A percentile compares a stretch with the other conserved stretches of the same genome.
These are phyloP conservation scores for Peromyscus aztecus DNA, from an alignment of 2,797 vertebrate species.

Conservation along the genomic window DNA sequence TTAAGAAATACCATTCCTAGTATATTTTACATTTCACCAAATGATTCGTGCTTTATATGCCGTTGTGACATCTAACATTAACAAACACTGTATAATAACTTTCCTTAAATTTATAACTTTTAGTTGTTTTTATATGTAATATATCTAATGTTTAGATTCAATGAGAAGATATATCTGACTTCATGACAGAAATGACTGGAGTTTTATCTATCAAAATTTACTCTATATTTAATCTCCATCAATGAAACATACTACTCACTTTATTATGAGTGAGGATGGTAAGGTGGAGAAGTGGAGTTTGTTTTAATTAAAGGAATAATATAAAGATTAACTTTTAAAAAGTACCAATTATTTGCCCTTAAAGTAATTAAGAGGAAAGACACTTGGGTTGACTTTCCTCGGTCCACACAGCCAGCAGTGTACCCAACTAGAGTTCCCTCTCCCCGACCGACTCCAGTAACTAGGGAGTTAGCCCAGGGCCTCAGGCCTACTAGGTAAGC, in stretches of 20 bases:
- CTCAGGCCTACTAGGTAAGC: background rate
- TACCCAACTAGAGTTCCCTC: background rate
- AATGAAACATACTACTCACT: background rate
- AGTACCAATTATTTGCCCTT: conserved; percentile 33
- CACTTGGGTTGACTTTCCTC: background rate
- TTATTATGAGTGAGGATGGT: background rate
- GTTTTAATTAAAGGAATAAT: background rate
- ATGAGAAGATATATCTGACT: conserved; percentile 29
- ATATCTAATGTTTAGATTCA: conserved; percentile 30
- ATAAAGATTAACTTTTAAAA: background rate
- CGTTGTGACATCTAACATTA: conserved; percentile 32
- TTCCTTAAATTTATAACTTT: conserved; percentile 8
- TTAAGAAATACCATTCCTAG: background rate
- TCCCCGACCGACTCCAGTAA: too few relatives aligned
- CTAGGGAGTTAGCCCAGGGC: background rate
- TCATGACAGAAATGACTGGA: background rate
- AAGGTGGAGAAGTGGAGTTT: background rate
- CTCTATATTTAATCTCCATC: background rate
- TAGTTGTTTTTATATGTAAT: background rate
- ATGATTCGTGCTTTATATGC: background rate
- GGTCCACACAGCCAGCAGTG: background rate
- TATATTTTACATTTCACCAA: conserved; percentile 12
- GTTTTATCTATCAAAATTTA: conserved; percentile 61
- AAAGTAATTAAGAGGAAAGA: conserved; percentile 10
- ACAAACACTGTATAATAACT: background rate